Conservation (phyloP, 2,797 vertebrate genomes). For the Spizella passerina region DNA sequence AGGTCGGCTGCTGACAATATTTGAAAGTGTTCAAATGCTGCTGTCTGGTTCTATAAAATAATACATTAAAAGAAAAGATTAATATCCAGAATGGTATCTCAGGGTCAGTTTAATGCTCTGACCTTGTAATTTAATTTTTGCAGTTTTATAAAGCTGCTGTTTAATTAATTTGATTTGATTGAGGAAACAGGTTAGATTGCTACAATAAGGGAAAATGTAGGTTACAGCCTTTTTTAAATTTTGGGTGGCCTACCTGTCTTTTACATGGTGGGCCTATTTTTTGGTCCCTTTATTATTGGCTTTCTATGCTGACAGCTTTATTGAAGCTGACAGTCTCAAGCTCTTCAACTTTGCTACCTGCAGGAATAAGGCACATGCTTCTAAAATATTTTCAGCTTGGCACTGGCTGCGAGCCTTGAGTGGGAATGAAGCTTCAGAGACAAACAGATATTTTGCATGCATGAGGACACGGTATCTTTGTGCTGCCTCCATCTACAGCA, state of each 20-base stretch:
- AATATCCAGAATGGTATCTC: neutral
- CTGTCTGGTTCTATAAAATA: neutral
- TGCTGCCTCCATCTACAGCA: neutral
- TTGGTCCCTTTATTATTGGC: neutral
- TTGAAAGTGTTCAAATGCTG: neutral
- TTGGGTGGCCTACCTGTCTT: neutral
- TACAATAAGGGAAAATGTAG: neutral
- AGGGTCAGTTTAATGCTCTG: neutral
- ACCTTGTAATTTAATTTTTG: neutral
- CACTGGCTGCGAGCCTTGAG: neutral
- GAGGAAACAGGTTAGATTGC: neutral
- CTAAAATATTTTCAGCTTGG: neutral
- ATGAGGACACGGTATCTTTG: neutral
- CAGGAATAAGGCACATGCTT: neutral
- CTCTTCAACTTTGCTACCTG: neutral
- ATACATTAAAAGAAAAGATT: neutral
- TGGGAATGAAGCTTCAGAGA: neutral
- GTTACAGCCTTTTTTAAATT: neutral
- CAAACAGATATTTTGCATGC: slow-evolving; percentile 22
- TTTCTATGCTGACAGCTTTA: neutral
- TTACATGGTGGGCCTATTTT: neutral
- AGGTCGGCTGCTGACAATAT: neutral
- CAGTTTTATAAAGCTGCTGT: neutral
- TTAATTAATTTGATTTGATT: neutral
- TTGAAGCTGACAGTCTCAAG: neutral